phyloP scores from a whole-genome alignment of 2,113 vertebrate genomes.

The rabbit (Oryctolagus cuniculus) region mOryCun1.1 NC_091441.1:13459001-13459500 shows the following conservation, averaged over 20 bases:
- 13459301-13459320: not conserved
- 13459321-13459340: not conserved
- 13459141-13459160: not conserved
- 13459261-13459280: not conserved
- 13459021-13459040: not conserved
- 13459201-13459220: conserved; percentile 30
- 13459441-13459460: not conserved
- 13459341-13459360: accelerated
- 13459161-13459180: not conserved
- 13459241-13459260: not conserved
- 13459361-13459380: not conserved
- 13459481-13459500: not conserved
- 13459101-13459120: not conserved
- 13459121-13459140: not conserved
- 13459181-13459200: not conserved
- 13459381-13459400: not conserved
- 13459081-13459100: conserved; percentile 16
- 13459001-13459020: not conserved
- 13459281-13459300: not conserved
- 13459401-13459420: not conserved
- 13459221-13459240: not conserved
- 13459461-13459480: not conserved
- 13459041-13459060: not conserved
- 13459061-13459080: not conserved
- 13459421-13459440: not conserved